Percentiles rank a stretch among this genome's conserved stretches.
Evolutionary conservation across 2,113 vertebrate genomes (phyloP).

Genomic region (Ptilonorhynchus violaceus): DNA sequence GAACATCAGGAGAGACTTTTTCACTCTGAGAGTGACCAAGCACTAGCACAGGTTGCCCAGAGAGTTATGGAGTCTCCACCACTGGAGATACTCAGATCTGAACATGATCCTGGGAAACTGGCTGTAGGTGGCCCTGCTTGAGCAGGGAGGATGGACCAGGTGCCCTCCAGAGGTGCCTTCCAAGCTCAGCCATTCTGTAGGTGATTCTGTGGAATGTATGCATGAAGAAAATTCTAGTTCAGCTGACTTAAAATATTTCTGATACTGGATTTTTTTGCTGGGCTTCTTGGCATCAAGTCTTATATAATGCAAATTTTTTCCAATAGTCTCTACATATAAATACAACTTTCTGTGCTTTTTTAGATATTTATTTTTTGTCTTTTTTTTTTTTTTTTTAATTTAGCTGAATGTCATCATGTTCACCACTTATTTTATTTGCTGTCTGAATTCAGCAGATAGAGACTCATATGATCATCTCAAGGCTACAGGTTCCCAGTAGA

Average conservation of each 20-base stretch:
- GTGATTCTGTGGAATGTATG: neutral
- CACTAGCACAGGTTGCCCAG: neutral
- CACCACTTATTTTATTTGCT: neutral
- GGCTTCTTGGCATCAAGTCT: neutral
- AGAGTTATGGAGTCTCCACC: neutral
- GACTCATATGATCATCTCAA: neutral
- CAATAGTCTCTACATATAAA: neutral
- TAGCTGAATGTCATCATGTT: neutral
- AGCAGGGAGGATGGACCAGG: neutral
- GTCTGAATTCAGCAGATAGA: neutral
- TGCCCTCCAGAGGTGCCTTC: neutral
- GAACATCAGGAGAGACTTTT: neutral
- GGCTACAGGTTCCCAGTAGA: neutral
- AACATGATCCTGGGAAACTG: neutral
- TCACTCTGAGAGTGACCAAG: neutral
- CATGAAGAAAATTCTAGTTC: neutral
- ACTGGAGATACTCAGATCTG: neutral
- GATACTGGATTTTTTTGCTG: neutral
- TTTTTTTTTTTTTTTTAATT: neutral
- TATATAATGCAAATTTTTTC: neutral
- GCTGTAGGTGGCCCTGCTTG: neutral
- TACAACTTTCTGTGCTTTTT: neutral
- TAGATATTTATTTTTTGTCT: neutral
- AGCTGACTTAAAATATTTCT: neutral
- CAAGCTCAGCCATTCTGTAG: neutral